A percentile compares a stretch with the other conserved stretches of the same genome.
These are phyloP conservation scores for Microcebus griseorufus DNA, from an alignment of 2,113 vertebrate species.

Conservation along the genomic window DNA sequence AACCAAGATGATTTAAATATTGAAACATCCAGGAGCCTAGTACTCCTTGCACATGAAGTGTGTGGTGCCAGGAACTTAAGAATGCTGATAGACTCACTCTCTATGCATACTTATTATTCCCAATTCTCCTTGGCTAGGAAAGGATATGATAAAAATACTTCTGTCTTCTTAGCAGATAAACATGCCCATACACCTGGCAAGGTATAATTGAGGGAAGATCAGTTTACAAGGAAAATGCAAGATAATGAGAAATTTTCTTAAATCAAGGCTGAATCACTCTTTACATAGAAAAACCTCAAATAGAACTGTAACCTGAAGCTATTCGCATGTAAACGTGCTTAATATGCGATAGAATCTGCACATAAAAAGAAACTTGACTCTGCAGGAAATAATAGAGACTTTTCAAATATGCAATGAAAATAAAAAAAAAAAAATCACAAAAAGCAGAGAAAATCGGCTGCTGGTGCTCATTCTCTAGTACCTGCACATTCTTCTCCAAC, in stretches of 20 bases:
- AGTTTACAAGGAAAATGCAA: slow-evolving; percentile 76
- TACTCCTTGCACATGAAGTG: not conserved
- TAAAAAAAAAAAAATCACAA: slow-evolving; percentile 74
- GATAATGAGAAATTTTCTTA: slow-evolving; percentile 67
- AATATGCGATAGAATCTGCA: slow-evolving; percentile 76
- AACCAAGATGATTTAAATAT: slow-evolving; percentile 19
- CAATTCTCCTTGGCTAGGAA: slow-evolving; percentile 47
- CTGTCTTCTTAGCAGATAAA: slow-evolving; percentile 74
- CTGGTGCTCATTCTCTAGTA: not conserved
- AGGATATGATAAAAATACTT: slow-evolving; percentile 53
- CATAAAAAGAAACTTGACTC: slow-evolving; percentile 81
- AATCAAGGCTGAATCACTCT: slow-evolving; percentile 77
- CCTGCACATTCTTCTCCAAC: not conserved
- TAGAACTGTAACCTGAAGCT: slow-evolving; percentile 83
- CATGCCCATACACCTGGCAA: slow-evolving; percentile 77
- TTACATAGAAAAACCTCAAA: slow-evolving; percentile 82
- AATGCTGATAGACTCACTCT: slow-evolving; percentile 17
- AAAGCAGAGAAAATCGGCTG: slow-evolving; percentile 54
- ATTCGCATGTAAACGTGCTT: slow-evolving; percentile 73
- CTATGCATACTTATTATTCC: slow-evolving; percentile 51
- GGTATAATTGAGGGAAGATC: slow-evolving; percentile 54
- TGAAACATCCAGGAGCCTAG: not conserved
- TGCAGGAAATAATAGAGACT: slow-evolving; percentile 75
- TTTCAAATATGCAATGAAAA: slow-evolving; percentile 77
- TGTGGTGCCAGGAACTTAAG: not conserved